Evolutionary conservation across 2,888 invertebrate species (phyloP).

Genomic region (Melieria omissa): DNA sequence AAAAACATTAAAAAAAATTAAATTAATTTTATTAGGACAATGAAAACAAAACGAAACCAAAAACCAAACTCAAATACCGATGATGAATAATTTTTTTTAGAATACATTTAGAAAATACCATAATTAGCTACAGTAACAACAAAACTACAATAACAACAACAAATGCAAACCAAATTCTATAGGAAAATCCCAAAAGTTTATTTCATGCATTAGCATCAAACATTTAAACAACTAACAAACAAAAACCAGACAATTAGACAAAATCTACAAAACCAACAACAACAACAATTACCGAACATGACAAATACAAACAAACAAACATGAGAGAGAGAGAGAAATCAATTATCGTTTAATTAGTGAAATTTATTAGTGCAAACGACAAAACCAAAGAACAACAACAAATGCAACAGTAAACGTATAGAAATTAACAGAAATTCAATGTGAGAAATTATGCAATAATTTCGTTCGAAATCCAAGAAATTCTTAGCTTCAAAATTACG

Average conservation of each 20-base stretch:
- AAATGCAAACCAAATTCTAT: slow-evolving; percentile 26
- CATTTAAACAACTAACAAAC: slow-evolving; percentile 29
- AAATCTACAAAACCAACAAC: slow-evolving; percentile 20
- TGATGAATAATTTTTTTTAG: slow-evolving; percentile 37
- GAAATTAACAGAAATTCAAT: too few relatives aligned
- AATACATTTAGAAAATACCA: slow-evolving; percentile 47
- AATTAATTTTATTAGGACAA: slow-evolving; percentile 32
- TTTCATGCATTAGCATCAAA: slow-evolving; percentile 41
- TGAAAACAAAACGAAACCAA: slow-evolving; percentile 24
- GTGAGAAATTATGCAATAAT: too few relatives aligned
- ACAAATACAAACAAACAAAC: slow-evolving; percentile 34
- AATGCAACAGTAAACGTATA: too few relatives aligned
- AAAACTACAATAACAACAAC: slow-evolving; percentile 22
- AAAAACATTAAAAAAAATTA: slow-evolving; percentile 25
- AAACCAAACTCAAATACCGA: not conserved
- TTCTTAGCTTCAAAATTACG: slow-evolving; percentile 33
- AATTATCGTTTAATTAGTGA: slow-evolving; percentile 2
- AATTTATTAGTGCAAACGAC: not conserved
- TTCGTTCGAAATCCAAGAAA: not conserved
- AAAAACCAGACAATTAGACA: slow-evolving; percentile 28
- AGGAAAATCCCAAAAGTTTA: slow-evolving; percentile 40
- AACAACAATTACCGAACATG: slow-evolving; percentile 34
- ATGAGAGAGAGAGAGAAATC: slow-evolving; percentile 22
- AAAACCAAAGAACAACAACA: too few relatives aligned
- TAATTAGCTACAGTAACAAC: slow-evolving; percentile 44